Base-by-base conservation (phyloP, 23 tunicate genomes). In the Ciona savignyi region DNA sequence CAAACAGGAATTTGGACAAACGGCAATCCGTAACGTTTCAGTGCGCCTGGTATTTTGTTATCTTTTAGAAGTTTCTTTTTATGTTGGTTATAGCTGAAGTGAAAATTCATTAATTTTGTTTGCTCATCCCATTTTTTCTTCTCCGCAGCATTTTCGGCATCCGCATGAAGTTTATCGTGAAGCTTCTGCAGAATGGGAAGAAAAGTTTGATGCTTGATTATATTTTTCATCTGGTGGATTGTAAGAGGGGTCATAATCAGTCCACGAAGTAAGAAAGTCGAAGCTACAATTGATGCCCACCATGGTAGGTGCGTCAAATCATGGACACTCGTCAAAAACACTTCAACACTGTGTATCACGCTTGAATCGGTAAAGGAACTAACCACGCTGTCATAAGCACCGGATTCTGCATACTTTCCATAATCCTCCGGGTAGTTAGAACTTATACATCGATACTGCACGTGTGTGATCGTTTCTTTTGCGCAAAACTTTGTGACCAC, bases 1-100 rank as follows among this genome's bases (percentile, higher is more conserved):
- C 96, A 88, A n/a, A 88, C 23, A 22, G 96, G 96, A 21, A 88
- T 69, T 32, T 88, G 96, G 20, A 88, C 87, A 78, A 74, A 88
- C 0, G 96, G 96, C 4, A 88, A 56, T 20, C 81, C 21, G 66
- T 66, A 81, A 20, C 87, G 70, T 70, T 62, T 66, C 1, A 71
- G 79, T 27, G 73, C 32, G 3, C 87, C 87, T 24, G 96, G 96
- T 1, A 88, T 65, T 77, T 88, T 77, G 49, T 88, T 31, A 27
- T 81, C 26, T 60, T 81, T 64, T 23, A 76, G 67, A n/a, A 88
- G 3, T 27, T 77, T 73, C 35, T 67, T 81, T 73, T 77, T 68
- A 28, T 82, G 83, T 21, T 73, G 51, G 2, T 28, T 19, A 3
- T 66, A 67, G 63, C 79, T 88, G 20, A 35, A 23, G 0, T 24